Base-by-base conservation (phyloP, 1,140 invertebrate species). In the Euwallacea fornicatus region DNA sequence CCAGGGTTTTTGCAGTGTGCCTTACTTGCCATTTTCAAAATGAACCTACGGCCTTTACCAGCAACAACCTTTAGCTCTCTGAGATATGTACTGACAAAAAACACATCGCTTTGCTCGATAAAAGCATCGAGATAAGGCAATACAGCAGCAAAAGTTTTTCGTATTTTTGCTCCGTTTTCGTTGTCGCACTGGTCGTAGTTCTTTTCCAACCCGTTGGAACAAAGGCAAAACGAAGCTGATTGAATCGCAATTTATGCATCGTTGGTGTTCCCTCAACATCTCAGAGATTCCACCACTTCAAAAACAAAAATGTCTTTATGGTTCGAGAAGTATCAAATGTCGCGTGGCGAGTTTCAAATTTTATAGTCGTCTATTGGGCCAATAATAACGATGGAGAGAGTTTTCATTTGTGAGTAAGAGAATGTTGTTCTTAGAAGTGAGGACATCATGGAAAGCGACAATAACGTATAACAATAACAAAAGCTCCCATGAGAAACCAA, bases 241-340 rank as follows among this genome's bases (percentile, higher is more conserved):
- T 58, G 21, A 21, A 58, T 15, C 21, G 21, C 8, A 33, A 58
- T 58, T 58, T 58, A 58, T 58, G 55, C 55, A 58, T 58, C 55
- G 55, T 58, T 58, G 55, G 55, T 58, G 55, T 33, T 58, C 55
- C 9, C 21, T 33, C 21, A 33, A 33, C 21, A 33, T 33, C 21
- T 4, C 21, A 33, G 55, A 58, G 10, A 58, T 58, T 58, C 55
- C 55, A 13, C n/a, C n/a, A 58, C 55, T 58, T 58, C 55, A 58
- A 58, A 58, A 58, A 58, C 55, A 58, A 58, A 33, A 58, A 58
- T 58, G 55, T 58, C 55, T 58, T 58, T 58, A 16, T 15, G n/a
- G 55, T 13, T 58, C 9, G 55, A 16, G 21, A 21, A 58, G 55
- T 58, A 58, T 58, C 55, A 21, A 10, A 33, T 58, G 21, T 58